Conservation (phyloP, 2,888 invertebrate species). For the Hanleya hanleyi region DNA sequence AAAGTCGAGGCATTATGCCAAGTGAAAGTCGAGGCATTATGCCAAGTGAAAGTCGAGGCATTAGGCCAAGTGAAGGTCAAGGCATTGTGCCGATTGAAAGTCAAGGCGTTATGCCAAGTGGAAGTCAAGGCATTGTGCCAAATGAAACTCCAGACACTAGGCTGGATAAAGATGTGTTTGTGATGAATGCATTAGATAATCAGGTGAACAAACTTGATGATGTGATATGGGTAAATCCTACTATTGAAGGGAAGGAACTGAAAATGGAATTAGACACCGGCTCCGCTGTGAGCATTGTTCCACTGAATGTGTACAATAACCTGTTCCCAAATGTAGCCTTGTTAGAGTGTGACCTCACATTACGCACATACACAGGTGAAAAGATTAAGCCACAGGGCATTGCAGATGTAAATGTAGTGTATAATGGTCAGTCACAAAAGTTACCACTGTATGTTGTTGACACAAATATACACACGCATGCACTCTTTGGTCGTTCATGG, state of each 20-base stretch:
- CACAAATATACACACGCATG: slow-evolving; percentile 12
- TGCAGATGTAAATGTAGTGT: background rate
- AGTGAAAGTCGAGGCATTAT: too few relatives aligned
- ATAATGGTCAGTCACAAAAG: background rate
- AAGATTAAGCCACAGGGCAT: background rate
- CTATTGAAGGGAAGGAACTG: background rate
- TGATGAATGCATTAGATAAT: too few relatives aligned
- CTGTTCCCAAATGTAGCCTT: background rate
- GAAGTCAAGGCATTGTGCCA: too few relatives aligned
- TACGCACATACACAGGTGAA: slow-evolving; percentile 6
- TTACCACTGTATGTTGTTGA: background rate
- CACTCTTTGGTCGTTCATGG: slow-evolving; percentile 24
- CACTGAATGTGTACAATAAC: background rate
- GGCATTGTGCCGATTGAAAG: too few relatives aligned
- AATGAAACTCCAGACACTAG: too few relatives aligned
- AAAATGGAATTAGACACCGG: slow-evolving; percentile 39
- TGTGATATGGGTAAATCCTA: background rate
- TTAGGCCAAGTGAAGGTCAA: too few relatives aligned
- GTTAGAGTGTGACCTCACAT: background rate
- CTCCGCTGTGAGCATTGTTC: background rate
- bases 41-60: too few relatives aligned
- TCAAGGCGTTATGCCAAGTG: too few relatives aligned
- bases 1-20: too few relatives aligned
- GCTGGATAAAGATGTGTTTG: too few relatives aligned
- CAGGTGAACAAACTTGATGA: slow-evolving; percentile 2